Evolutionary conservation across 1,140 invertebrate genomes (phyloP), one percentile per base, ranked within the genome.

Genomic region (Nasonia giraulti): DNA sequence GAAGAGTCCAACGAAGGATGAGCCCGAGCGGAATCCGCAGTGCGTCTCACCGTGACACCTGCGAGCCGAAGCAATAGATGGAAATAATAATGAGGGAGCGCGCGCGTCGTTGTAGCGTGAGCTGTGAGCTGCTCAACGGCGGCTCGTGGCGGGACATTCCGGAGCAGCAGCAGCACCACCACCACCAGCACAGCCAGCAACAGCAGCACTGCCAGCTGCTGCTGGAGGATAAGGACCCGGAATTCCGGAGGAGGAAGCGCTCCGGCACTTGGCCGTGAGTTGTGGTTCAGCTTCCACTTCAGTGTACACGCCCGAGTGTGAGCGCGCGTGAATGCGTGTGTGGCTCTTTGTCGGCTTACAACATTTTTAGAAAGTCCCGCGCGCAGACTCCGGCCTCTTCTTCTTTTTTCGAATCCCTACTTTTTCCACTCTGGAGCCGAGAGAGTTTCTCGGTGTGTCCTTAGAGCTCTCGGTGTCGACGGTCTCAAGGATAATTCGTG

Each of bases 251-350:
- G 23, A 87, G 91, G 78, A 92, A 89, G 86, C 91, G 91, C 86
- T 91, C 91, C 40, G 91, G 90, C 82, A 92, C 91, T 86, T 92
- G 91, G 91, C 91, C 91, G 91, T 92, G 89, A 92, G 91, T 92
- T 47, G 5, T 62, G 17, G 4, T 62, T 55, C 47, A 14, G 5
- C 27, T 40, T 50, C 14, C 44, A n/a, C 11, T 74, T 27, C 27
- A 27, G 27, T 74, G 27, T 44, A n/a, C 5, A n/a, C 14, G 73
- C 2, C 31, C 10, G 33, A 17, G 10, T 75, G 20, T 62, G 17
- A 62, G 20, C 20, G 55, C 17, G 6, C 20, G 55, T n/a, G 55
- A 20, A n/a, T 62, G 55, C 7, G 55, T 62, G 1, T 2, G 6
- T 7, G 55, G 55, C 33, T 76, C 33, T 44, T 47, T 76, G 74